Base-by-base conservation (phyloP, 2,888 invertebrate species). In the Nowickia ferox region DNA sequence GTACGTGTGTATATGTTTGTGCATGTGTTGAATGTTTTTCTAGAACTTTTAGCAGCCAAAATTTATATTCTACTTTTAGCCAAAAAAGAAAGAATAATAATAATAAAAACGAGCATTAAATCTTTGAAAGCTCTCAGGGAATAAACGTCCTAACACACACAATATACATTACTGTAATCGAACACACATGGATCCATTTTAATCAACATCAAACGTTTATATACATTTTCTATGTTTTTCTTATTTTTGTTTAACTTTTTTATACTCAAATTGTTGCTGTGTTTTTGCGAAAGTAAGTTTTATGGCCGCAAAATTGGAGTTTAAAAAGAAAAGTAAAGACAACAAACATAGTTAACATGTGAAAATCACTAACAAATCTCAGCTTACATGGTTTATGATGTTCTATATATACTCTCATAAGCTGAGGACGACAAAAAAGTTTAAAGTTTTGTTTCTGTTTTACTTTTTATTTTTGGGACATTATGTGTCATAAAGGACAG, bases 181-280 rank as follows among this genome's bases (percentile, higher is more conserved):
- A 87, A 84, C 84, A 85, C 88, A 88, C 87, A 85, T 87, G 87
- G 87, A 84, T 86, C 86, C 88, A 83, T 87, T 88, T 87, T 87
- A 87, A 87, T 87, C 87, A 87, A 87, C 87, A 87, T 87, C 84
- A 87, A 87, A 87, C 69, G 83, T 74, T 80, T 84, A 68, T 71
- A 77, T 22, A 65, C 53, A 61, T 76, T 77, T 66, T 68, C 8
- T 48, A 0, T 48, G 19, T 15, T 59, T 61, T 65, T 22, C 59
- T 68, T n/a, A n/a, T n/a, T 48, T 44, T 75, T 15, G 17, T 75
- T 38, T 63, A 13, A 30, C 30, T 30, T 30, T 30, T 22, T 65
- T 17, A 30, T 19, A 15, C 15, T 59, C 38, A 11, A 40, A 44
- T 57, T 71, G 51, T 76, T 57, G 65, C 13, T 59, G 19, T 74